phyloP scores from a whole-genome alignment of 1,140 invertebrate genomes.

The Whitmania pigra region DNA sequence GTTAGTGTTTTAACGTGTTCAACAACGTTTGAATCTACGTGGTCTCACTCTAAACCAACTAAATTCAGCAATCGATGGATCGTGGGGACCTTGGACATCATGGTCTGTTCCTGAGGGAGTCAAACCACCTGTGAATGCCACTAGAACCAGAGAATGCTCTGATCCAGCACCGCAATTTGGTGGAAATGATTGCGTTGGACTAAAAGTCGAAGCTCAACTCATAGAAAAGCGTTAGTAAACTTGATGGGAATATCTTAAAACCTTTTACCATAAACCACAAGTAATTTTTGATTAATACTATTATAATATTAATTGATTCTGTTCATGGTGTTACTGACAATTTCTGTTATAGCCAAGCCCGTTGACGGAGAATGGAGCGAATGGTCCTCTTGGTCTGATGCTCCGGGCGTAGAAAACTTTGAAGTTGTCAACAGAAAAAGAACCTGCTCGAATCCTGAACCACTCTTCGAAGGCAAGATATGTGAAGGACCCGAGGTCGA shows the following conservation, averaged over 20 bases:
- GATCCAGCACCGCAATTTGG: slow-evolving; percentile 49
- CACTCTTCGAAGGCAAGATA: slow-evolving; percentile 26
- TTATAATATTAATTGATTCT: too few species aligned
- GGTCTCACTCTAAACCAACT: not conserved
- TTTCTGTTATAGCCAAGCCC: not conserved
- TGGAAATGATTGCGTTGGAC: slow-evolving; percentile 54
- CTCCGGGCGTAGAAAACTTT: slow-evolving; percentile 4
- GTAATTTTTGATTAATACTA: too few species aligned
- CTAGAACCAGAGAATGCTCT: slow-evolving; percentile 48
- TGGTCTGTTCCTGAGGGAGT: slow-evolving; percentile 16
- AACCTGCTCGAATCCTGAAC: slow-evolving; percentile 2
- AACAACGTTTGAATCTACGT: not conserved
- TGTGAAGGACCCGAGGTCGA: slow-evolving; percentile 21
- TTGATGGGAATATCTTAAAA: too few species aligned
- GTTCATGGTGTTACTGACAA: too few species aligned
- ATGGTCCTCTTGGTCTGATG: slow-evolving; percentile 21
- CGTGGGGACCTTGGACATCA: slow-evolving; percentile 8
- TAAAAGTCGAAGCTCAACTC: not conserved
- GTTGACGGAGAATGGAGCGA: slow-evolving; percentile 20
- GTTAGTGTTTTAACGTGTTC: not conserved
- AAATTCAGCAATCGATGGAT: slow-evolving; percentile 14
- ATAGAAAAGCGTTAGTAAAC: not conserved
- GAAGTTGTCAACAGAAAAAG: slow-evolving; percentile 2
- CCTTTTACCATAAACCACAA: too few species aligned
- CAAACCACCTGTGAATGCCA: slow-evolving; percentile 38